Base-by-base conservation (phyloP, 2,888 invertebrate species). In the Hirtodrosophila trivittata region DNA sequence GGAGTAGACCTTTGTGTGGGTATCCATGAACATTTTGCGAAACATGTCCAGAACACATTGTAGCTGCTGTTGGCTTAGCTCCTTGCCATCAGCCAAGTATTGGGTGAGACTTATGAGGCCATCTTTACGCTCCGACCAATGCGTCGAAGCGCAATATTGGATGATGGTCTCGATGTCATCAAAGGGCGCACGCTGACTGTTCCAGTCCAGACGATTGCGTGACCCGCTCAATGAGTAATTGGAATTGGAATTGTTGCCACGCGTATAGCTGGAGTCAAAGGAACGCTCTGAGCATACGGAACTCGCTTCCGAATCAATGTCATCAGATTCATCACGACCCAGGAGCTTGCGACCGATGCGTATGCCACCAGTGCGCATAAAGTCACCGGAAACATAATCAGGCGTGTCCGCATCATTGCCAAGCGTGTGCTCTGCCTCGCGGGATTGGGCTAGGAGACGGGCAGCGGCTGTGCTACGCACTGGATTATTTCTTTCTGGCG, bases 21-120 rank as follows among this genome's bases (percentile, higher is more conserved):
- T 96, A 91, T 99, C 98, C 93, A 97, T 97, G 90, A 99, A 98
- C 97, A 98, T 97, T 92, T 97, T 96, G 66, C 97, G 96, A 87
- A 98, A 96, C 66, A 97, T 95, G 81, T 98, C 98, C 0, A 97
- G 96, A n/a, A 98, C 94, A 71, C 95, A 94, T 65, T 95, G 93
- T 74, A 95, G 90, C 87, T 95, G 94, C 56, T 92, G 91, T 7
- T 92, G 91, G 8, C 92, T 92, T 13, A 94, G 87, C 39, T 92
- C 91, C 69, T 93, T 93, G 30, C 93, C 93, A 54, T 92, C 92
- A 41, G 93, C 92, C 42, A 95, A 92, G 86, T 94, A 93, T 78
- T 93, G 92, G 51, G 96, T 95, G 73, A 97, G 90, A 60, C 95
- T 95, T 1, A 95, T 93, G 3, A 99, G 93, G 10, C 98, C 99